These are phyloP conservation scores for Sander lucioperca DNA, from an alignment of 2,113 vertebrate species.

Conservation along the genomic window DNA sequence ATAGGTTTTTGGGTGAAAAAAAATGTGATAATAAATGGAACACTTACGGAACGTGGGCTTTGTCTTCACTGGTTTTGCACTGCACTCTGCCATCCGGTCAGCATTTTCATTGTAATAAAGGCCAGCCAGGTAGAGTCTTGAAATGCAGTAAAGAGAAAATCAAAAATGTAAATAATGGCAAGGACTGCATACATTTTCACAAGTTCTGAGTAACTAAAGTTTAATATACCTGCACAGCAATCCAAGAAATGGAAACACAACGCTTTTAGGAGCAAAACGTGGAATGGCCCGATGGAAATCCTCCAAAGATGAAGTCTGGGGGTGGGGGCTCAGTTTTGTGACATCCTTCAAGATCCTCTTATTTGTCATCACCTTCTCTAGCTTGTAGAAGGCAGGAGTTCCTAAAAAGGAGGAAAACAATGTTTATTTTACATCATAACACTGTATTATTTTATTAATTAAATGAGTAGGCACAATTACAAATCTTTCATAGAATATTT, in stretches of 20 bases:
- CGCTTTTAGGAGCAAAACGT: neutral
- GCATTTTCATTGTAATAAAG: too few relatives aligned
- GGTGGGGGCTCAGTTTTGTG: neutral
- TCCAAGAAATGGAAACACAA: neutral
- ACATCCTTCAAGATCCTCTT: neutral
- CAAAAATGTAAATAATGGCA: neutral
- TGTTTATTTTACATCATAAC: neutral
- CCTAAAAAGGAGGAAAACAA: neutral
- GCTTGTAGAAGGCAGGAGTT: neutral
- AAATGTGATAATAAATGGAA: too few relatives aligned
- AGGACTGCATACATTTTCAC: too few relatives aligned
- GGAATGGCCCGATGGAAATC: neutral
- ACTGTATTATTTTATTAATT: too few relatives aligned
- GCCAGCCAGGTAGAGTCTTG: neutral
- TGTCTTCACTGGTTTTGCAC: too few relatives aligned
- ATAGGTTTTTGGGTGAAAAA: too few relatives aligned
- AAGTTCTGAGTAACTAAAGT: neutral
- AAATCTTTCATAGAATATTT: neutral
- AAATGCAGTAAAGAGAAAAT: neutral
- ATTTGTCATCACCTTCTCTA: neutral
- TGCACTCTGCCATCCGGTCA: too few relatives aligned
- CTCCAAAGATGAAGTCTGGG: neutral
- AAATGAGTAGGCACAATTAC: neutral
- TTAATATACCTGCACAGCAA: neutral
- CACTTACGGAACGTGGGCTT: too few relatives aligned